Evolutionary conservation across 2,888 invertebrate genomes (phyloP).

Genomic region (Habroteleia sp.): DNA sequence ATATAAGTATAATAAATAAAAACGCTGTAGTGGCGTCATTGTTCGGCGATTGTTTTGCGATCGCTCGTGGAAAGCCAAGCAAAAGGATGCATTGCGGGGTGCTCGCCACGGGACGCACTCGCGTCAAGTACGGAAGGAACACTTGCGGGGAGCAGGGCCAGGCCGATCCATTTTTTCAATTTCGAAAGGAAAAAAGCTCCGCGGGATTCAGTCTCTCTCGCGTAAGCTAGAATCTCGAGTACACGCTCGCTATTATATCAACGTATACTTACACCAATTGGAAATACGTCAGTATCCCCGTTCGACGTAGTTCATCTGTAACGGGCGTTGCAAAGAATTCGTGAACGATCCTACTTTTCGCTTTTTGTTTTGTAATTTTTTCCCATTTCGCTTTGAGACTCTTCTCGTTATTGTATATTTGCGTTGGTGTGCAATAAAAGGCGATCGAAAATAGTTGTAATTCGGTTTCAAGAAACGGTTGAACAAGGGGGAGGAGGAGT

Average conservation of each 20-base stretch:
- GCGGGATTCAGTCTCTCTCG: constrained; percentile 62
- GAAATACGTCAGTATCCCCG: constrained; percentile 44
- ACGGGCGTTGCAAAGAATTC: constrained; percentile 36
- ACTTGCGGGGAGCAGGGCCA: constrained; percentile 13
- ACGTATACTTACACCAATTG: constrained; percentile 26
- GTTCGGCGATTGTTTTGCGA: constrained; percentile 74
- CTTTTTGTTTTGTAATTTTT: too few species aligned
- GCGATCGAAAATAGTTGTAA: constrained; percentile 23
- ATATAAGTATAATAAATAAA: constrained; percentile 75
- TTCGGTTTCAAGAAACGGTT: too few species aligned
- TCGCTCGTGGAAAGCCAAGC: constrained; percentile 70
- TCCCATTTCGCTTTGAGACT: constrained; percentile 20
- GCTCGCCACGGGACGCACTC: constrained; percentile 70
- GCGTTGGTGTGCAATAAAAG: constrained; percentile 26
- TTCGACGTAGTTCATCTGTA: constrained; percentile 26
- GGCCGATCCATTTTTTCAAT: constrained; percentile 36
- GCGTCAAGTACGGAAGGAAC: constrained; percentile 56
- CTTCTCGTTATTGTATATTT: constrained; percentile 28
- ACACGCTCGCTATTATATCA: constrained; percentile 49
- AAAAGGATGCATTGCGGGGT: constrained; percentile 68
- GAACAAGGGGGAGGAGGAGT: too few species aligned
- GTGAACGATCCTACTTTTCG: constrained; percentile 33
- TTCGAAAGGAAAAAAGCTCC: constrained; percentile 62
- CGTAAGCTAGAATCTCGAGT: constrained; percentile 54
- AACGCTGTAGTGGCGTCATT: constrained; percentile 72